Percentiles rank a stretch among this genome's conserved stretches.
phyloP scores from a whole-genome alignment of 2,797 vertebrate genomes.

The Chaunax sp. region DNA sequence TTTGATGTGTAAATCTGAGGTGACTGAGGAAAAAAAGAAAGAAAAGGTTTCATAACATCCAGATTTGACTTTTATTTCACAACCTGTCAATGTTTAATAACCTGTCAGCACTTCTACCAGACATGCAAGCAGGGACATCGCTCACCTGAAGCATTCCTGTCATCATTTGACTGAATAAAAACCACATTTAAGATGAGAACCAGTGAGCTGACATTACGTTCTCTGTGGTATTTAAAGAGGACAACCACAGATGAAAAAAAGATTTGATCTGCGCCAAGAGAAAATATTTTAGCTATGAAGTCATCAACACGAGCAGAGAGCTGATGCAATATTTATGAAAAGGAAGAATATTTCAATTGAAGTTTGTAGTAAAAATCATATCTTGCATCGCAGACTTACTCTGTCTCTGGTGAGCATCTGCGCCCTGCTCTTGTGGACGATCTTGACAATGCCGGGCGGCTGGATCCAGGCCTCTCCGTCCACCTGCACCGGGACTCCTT shows the following conservation, averaged over 20 bases:
- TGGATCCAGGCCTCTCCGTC: constrained; percentile 98
- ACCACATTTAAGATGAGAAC: constrained; percentile 28
- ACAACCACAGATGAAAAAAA: constrained; percentile 67
- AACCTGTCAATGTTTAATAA: neutral
- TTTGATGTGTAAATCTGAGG: neutral
- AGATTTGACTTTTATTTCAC: no score
- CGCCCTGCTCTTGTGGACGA: constrained; percentile 96
- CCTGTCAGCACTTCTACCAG: neutral
- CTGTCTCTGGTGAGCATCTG: constrained; percentile 97
- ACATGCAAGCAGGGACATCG: neutral
- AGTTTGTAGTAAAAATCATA: no score
- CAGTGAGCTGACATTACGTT: neutral
- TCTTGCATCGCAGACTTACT: constrained; percentile 70
- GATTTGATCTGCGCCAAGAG: constrained; percentile 36
- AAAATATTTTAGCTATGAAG: constrained; percentile 45
- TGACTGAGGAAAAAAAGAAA: neutral
- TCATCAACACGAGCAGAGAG: constrained; percentile 7
- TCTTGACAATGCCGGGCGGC: constrained; percentile 95
- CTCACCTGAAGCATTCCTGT: constrained; percentile 13
- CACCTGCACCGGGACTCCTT: constrained; percentile 97
- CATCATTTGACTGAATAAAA: constrained; percentile 24
- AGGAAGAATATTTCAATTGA: neutral
- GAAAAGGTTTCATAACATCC: neutral
- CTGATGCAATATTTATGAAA: constrained; percentile 17
- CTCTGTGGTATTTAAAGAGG: constrained; percentile 23